Percentiles rank a stretch among this genome's conserved stretches.
phyloP scores from a whole-genome alignment of 2,888 invertebrate genomes.

The Rhagonycha fulva region DNA sequence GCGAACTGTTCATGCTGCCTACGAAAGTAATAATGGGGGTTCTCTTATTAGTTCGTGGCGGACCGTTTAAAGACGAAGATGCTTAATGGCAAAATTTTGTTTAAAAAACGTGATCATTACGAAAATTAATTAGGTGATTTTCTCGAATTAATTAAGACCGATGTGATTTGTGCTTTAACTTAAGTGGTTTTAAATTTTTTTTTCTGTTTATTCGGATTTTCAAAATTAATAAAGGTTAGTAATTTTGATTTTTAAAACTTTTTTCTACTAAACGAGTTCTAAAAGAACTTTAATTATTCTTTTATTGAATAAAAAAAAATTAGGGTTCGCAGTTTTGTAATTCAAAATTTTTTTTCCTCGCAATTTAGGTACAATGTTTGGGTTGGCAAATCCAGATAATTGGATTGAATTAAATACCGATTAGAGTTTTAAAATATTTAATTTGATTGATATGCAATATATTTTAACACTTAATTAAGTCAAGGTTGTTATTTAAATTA shows the following conservation, averaged over 20 bases:
- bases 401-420: background rate
- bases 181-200: background rate
- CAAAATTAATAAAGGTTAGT: background rate
- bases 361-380: background rate
- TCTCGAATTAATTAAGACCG: background rate
- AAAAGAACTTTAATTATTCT: background rate
- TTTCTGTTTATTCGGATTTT: background rate
- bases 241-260: background rate
- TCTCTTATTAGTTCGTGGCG: slow-evolving; percentile 21
- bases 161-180: background rate
- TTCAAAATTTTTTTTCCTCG: background rate
- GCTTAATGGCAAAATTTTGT: slow-evolving; percentile 8
- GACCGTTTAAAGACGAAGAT: slow-evolving; percentile 17
- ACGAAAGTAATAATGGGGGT: slow-evolving; percentile 20
- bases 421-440: background rate
- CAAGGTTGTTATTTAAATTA: background rate
- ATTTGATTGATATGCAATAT: background rate
- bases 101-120: background rate
- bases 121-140: background rate
- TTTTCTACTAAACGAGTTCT: too few species aligned
- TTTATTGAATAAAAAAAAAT: background rate
- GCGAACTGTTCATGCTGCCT: slow-evolving; percentile 28
- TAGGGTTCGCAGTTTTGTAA: background rate
- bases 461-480: slow-evolving; percentile 1
- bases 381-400: background rate